Percentiles rank a stretch among this genome's conserved stretches.
phyloP scores from a whole-genome alignment of 2,888 invertebrate genomes.

The Drosophila gaucha region DNA sequence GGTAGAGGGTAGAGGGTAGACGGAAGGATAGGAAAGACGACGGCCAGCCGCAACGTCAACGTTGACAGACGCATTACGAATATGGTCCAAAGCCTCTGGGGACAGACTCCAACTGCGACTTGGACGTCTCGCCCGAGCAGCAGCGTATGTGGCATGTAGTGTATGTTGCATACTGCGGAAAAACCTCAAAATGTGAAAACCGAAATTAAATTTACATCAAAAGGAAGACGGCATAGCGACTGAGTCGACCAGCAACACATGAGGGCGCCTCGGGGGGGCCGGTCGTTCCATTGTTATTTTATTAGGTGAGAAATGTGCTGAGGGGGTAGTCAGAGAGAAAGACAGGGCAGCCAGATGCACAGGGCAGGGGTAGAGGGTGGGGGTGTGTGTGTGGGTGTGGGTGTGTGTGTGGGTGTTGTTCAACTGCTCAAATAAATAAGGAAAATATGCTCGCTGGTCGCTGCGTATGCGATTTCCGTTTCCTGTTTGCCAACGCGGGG shows the following conservation, averaged over 20 bases:
- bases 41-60: constrained; percentile 34
- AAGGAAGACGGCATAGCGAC: constrained; percentile 49
- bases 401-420: not conserved
- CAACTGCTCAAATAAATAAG: constrained; percentile 59
- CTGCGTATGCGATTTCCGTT: constrained; percentile 66
- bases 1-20: not conserved
- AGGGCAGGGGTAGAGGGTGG: not conserved
- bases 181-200: constrained; percentile 78
- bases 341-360: too few relatives aligned
- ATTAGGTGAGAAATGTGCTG: constrained; percentile 75
- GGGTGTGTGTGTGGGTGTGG: not conserved
- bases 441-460: constrained; percentile 63
- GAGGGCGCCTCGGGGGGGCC: constrained; percentile 37
- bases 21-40: not conserved
- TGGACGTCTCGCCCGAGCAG: constrained; percentile 1
- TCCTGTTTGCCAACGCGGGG: constrained; percentile 43
- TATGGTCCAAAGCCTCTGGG: constrained; percentile 61
- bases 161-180: constrained; percentile 11
- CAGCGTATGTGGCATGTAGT: not conserved
- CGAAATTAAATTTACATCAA: constrained; percentile 80
- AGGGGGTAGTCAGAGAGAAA: constrained; percentile 1
- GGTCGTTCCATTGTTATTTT: constrained; percentile 73
- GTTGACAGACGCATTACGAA: constrained; percentile 73
- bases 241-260: constrained; percentile 31
- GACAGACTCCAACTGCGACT: constrained; percentile 30